Conservation (phyloP, 2,888 invertebrate species). For the Anoplius nigerrimus region DNA sequence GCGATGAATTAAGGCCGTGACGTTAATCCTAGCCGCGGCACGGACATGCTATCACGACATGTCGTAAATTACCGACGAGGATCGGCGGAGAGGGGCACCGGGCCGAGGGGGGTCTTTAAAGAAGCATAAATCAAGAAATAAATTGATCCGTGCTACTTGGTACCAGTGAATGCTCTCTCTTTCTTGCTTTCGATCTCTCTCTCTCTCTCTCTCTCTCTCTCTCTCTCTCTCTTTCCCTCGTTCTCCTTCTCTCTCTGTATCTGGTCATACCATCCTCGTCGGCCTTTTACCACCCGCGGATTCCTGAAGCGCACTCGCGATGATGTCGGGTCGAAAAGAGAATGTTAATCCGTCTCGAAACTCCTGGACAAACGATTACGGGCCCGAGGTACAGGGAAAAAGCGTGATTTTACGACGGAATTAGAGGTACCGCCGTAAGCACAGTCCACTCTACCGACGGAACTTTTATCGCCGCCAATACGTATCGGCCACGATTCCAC, state of each 20-base stretch:
- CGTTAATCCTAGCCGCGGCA: slow-evolving; percentile 40
- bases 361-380: too few species aligned
- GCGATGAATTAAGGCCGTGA: slow-evolving; percentile 44
- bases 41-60: slow-evolving; percentile 52
- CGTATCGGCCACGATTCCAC: neutral
- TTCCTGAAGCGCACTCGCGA: neutral
- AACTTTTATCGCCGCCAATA: neutral
- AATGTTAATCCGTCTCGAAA: too few species aligned
- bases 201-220: too few species aligned
- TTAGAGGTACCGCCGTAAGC: too few species aligned
- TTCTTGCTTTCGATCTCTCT: slow-evolving; percentile 6
- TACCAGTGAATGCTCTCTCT: slow-evolving; percentile 38
- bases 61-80: slow-evolving; percentile 52
- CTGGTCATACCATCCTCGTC: neutral
- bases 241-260: neutral
- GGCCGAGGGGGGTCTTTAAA: slow-evolving; percentile 33
- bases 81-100: slow-evolving; percentile 7
- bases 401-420: too few species aligned
- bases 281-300: slow-evolving; percentile 13
- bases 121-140: slow-evolving; percentile 51
- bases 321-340: neutral
- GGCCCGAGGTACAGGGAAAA: neutral
- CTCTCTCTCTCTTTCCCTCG: neutral
- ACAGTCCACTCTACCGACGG: too few species aligned
- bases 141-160: slow-evolving; percentile 60